Evolutionary conservation across 2,113 vertebrate genomes (phyloP).

Genomic region (Chrysochloris asiatica): DNA sequence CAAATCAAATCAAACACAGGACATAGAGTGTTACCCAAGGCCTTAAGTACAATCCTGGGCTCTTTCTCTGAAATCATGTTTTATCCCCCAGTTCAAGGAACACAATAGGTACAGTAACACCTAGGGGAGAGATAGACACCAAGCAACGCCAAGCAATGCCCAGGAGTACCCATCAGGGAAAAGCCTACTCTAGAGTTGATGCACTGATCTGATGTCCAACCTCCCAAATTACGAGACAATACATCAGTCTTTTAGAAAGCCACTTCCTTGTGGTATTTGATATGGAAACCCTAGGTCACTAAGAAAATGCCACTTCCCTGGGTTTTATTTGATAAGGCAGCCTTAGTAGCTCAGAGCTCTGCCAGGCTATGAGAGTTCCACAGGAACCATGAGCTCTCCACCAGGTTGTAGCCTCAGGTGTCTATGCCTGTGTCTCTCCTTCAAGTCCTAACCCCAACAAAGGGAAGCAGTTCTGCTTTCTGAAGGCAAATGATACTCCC

Average conservation of each 20-base stretch:
- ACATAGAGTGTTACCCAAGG: rapidly evolving
- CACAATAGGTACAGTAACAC: not conserved
- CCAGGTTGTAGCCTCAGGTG: rapidly evolving
- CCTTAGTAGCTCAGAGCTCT: too few relatives aligned
- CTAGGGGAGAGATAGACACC: not conserved
- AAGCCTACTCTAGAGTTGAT: not conserved
- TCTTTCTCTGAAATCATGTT: not conserved
- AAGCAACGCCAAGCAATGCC: not conserved
- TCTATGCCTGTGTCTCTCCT: not conserved
- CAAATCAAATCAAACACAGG: not conserved
- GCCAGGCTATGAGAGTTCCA: too few relatives aligned
- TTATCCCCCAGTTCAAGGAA: not conserved
- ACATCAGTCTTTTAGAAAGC: too few relatives aligned
- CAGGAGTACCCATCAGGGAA: not conserved
- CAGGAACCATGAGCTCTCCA: not conserved
- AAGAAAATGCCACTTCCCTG: too few relatives aligned
- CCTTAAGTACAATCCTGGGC: rapidly evolving
- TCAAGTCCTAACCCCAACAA: not conserved
- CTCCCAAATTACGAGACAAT: not conserved
- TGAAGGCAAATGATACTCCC: rapidly evolving
- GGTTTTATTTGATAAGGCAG: too few relatives aligned
- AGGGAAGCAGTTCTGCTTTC: rapidly evolving
- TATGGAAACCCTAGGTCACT: too few relatives aligned
- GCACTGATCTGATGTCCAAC: not conserved
- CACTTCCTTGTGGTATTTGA: too few relatives aligned